Evolutionary conservation across 2,113 vertebrate genomes (phyloP).

Genomic region (Vombatus ursinus): DNA sequence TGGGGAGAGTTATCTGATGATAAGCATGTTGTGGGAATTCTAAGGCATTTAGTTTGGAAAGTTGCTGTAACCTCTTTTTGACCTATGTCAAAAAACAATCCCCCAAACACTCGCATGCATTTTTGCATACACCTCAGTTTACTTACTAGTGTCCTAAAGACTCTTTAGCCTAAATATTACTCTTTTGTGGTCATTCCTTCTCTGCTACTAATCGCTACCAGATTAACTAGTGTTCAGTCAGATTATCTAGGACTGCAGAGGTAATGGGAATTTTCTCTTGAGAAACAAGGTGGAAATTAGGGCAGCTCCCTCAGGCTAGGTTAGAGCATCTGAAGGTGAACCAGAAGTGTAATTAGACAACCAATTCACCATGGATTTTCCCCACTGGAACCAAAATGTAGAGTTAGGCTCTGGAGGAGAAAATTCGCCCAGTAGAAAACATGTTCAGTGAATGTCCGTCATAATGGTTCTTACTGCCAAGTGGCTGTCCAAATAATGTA

Average conservation of each 20-base stretch:
- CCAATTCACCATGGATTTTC: background rate
- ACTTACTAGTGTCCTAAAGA: background rate
- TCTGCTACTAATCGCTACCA: background rate
- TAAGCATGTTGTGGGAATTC: background rate
- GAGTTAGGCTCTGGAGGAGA: background rate
- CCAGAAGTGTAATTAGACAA: constrained; percentile 2
- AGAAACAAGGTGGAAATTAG: constrained; percentile 1
- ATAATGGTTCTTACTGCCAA: background rate
- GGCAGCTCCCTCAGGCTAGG: background rate
- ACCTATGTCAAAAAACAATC: background rate
- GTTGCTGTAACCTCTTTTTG: background rate
- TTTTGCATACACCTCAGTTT: background rate
- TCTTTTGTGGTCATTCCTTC: constrained; percentile 4
- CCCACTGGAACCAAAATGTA: background rate
- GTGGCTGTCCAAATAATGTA: background rate
- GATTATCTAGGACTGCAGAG: background rate
- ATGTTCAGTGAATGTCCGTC: background rate
- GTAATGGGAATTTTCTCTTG: background rate
- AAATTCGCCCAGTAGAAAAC: background rate
- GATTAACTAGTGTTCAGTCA: background rate
- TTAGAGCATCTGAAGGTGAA: constrained; percentile 33
- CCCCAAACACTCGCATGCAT: background rate
- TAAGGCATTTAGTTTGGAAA: background rate
- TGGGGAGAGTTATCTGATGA: background rate
- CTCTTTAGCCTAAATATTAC: background rate